Evolutionary conservation across 2,113 vertebrate species (phyloP).

Genomic region (Nymphicus hollandicus): DNA sequence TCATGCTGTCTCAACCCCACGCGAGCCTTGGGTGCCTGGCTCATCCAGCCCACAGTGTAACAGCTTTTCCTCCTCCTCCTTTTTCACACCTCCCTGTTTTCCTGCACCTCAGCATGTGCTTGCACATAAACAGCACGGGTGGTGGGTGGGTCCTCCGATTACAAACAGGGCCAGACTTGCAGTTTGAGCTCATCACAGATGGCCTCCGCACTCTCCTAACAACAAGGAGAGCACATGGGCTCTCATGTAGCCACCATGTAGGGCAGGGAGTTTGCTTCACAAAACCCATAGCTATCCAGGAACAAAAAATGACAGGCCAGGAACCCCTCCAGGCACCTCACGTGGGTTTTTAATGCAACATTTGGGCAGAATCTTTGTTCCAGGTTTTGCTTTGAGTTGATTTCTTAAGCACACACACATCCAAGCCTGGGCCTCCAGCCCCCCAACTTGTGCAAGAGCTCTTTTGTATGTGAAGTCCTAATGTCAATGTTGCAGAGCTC

Average conservation of each 20-base stretch:
- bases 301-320: conserved; percentile 27
- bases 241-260: background rate
- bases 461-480: conserved; percentile 58
- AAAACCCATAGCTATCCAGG: conserved; percentile 3
- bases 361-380: conserved; percentile 64
- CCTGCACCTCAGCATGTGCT: background rate
- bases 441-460: conserved; percentile 56
- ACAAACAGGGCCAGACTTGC: background rate
- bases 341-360: conserved; percentile 64
- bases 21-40: background rate
- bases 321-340: conserved; percentile 41
- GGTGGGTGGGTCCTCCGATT: background rate
- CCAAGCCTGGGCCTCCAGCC: conserved; percentile 41
- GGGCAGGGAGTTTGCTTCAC: background rate
- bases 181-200: background rate
- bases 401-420: conserved; percentile 54
- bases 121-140: background rate
- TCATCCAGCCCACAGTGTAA: background rate
- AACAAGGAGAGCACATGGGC: background rate
- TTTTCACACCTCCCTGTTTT: background rate
- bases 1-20: fast-evolving
- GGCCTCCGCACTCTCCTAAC: background rate
- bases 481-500: conserved; percentile 54
- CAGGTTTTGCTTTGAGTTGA: conserved; percentile 31
- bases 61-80: background rate